A percentile compares a stretch with the other conserved stretches of the same genome.
phyloP scores from a whole-genome alignment of 2,888 invertebrate species.

The Mellilla xanthometata region DNA sequence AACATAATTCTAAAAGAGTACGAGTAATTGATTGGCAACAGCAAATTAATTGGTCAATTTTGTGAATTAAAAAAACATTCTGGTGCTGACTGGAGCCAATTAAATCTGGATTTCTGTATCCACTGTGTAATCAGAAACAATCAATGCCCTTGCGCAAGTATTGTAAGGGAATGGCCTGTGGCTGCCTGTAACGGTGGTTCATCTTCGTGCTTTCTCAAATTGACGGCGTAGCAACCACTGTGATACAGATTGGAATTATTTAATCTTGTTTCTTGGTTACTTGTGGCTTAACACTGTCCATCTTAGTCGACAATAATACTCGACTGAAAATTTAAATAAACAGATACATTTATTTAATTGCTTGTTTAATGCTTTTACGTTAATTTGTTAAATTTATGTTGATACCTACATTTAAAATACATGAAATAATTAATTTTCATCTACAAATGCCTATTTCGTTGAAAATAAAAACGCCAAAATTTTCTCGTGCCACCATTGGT shows the following conservation, averaged over 20 bases:
- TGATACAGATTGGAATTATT: slow-evolving; percentile 11
- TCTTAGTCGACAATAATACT: too few species aligned
- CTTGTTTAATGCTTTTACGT: too few species aligned
- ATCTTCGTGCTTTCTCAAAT: slow-evolving; percentile 29
- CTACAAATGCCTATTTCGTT: too few species aligned
- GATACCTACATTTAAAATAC: too few species aligned
- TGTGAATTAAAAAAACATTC: background rate
- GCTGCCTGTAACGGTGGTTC: slow-evolving; percentile 35
- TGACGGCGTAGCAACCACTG: slow-evolving; percentile 16
- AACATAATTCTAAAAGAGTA: too few species aligned
- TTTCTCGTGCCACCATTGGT: too few species aligned
- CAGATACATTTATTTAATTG: too few species aligned
- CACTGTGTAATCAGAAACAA: slow-evolving; percentile 36
- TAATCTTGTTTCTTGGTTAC: background rate
- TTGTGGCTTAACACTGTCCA: too few species aligned
- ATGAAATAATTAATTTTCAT: too few species aligned
- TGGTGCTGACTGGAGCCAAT: slow-evolving; percentile 6
- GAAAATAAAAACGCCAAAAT: too few species aligned
- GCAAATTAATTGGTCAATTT: slow-evolving; percentile 1
- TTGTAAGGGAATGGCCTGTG: slow-evolving; percentile 35
- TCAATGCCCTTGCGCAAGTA: slow-evolving; percentile 38
- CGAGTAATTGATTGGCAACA: slow-evolving; percentile 4
- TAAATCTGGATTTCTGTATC: slow-evolving; percentile 28
- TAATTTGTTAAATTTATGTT: too few species aligned
- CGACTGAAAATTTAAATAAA: too few species aligned